phyloP scores from a whole-genome alignment of 2,797 vertebrate genomes.

The Aselliscus stoliczkanus region DNA sequence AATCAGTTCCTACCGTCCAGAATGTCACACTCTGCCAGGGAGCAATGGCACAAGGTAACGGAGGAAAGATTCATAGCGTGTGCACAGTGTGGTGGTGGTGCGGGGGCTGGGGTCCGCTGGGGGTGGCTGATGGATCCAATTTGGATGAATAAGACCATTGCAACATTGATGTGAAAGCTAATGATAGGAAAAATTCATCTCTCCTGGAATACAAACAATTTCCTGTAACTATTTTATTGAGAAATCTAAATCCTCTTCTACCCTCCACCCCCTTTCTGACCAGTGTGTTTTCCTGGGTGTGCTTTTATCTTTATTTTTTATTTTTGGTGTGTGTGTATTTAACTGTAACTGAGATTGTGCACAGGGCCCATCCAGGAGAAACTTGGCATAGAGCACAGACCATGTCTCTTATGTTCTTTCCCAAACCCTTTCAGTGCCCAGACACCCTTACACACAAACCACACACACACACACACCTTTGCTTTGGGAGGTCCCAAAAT shows the following conservation, averaged over 20 bases:
- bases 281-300: neutral
- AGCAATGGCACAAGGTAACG: neutral
- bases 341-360: neutral
- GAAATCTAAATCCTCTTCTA: constrained; percentile 23
- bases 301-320: neutral
- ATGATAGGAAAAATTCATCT: neutral
- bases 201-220: neutral
- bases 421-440: neutral
- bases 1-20: neutral
- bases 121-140: neutral
- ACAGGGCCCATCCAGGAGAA: neutral
- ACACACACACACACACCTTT: neutral
- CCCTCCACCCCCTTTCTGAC: neutral
- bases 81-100: neutral
- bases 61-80: too few relatives aligned
- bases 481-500: neutral
- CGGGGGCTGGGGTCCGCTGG: fast-evolving
- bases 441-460: neutral
- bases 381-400: neutral
- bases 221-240: constrained; percentile 1
- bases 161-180: neutral
- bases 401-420: neutral
- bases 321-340: neutral
- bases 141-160: neutral
- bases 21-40: neutral